Percentiles rank a stretch among this genome's conserved stretches.
Evolutionary conservation across 2,797 vertebrate species (phyloP).

Genomic region (Xiphorhynchus erythropygius): DNA sequence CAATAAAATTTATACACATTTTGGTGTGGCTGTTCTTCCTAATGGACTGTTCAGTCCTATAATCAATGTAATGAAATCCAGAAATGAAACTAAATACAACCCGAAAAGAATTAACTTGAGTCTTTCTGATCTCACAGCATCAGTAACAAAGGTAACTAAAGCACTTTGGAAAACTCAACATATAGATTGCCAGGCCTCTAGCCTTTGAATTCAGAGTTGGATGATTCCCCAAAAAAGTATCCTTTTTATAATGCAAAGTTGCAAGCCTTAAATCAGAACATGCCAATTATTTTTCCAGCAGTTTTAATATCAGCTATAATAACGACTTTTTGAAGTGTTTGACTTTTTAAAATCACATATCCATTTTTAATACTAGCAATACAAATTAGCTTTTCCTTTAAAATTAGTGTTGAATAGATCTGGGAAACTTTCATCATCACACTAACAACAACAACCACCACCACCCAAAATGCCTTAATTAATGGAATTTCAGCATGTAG

Average conservation of each 20-base stretch:
- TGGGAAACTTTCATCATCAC: background rate
- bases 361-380: background rate
- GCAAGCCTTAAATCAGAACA: background rate
- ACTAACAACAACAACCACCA: background rate
- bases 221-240: background rate
- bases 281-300: background rate
- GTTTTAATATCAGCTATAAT: background rate
- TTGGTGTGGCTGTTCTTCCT: background rate
- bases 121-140: background rate
- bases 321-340: background rate
- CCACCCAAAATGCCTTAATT: background rate
- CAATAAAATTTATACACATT: background rate
- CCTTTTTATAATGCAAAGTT: background rate
- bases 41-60: background rate
- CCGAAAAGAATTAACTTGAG: background rate
- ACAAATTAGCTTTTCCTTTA: background rate
- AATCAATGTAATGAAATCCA: background rate
- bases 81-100: background rate
- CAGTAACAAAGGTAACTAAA: background rate
- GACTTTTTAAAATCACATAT: background rate
- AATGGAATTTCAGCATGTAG: background rate
- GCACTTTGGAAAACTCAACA: background rate
- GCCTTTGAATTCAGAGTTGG: background rate
- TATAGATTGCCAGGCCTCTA: background rate
- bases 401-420: background rate